A percentile compares a stretch with the other conserved stretches of the same genome.
Conservation (phyloP, 2,797 vertebrate genomes). For the Corythornis leucogaster region DNA sequence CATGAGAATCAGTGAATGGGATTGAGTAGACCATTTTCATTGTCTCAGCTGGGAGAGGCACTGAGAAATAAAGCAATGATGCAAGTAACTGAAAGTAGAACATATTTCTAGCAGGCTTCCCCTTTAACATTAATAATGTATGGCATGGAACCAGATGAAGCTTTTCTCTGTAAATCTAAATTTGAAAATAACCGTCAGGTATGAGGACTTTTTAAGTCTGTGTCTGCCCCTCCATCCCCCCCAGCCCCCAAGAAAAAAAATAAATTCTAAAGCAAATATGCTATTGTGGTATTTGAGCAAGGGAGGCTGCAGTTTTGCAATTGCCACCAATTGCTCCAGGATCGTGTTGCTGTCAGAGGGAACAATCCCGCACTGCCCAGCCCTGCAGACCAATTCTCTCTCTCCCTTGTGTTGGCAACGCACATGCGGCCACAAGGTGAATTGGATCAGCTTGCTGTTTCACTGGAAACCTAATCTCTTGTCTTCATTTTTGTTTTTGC, state of each 20-base stretch:
- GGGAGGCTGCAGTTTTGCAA: neutral
- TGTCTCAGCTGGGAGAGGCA: neutral
- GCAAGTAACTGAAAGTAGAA: neutral
- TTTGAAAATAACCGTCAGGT: neutral
- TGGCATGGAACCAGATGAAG: neutral
- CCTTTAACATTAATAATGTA: neutral
- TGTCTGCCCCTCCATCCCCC: neutral
- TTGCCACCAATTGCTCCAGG: neutral
- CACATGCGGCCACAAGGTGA: neutral
- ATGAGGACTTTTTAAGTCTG: neutral
- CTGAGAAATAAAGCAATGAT: neutral
- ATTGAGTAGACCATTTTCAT: neutral
- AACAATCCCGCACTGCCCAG: neutral
- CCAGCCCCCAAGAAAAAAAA: neutral
- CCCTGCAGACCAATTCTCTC: neutral
- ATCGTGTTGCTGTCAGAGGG: neutral
- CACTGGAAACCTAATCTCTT: constrained; percentile 1
- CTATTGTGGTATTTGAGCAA: neutral
- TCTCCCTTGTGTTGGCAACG: neutral
- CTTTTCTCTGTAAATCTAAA: neutral
- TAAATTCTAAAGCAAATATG: neutral
- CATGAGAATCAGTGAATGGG: neutral
- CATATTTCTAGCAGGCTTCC: constrained; percentile 14
- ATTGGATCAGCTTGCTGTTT: neutral
- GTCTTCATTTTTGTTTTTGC: constrained; percentile 2